Evolutionary conservation across 2,113 vertebrate genomes (phyloP), one percentile per base, ranked within the genome.

Genomic region (Lasiurus cinereus): DNA sequence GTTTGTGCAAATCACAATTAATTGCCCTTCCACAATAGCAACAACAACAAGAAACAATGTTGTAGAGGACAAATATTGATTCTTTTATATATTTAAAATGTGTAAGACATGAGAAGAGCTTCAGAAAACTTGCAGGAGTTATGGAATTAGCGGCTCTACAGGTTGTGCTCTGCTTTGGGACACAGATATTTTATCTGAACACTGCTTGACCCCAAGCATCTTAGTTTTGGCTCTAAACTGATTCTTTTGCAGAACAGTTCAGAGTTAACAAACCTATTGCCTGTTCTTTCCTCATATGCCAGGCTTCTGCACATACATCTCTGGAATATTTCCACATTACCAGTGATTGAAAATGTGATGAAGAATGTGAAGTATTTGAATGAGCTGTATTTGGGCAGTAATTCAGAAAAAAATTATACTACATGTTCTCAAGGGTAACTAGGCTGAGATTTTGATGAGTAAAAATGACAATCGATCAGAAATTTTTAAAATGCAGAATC

Each of bases 1-100:
- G 36, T 90, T 94, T 76, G 97, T 96, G 94, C 67, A 97, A 97
- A 97, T 95, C 31, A 18, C 24, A 83, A 92, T 96, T 80, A 91
- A 96, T 95, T 43, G 88, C 90, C 94, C 94, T 94, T 96, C 88
- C 70, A 78, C 77, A 93, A 66, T 56, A 91, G 78, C 87, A 77
- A n/a, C 31, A 88, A 78, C 52, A 56, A 88, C n/a, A 56, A 66
- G 69, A 90, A 94, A 43, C 36, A 80, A 69, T 59, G 66, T 87
- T 52, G 36, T 92, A 54, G 90, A 64, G 84, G 93, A 93, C 39
- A 78, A 94, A 78, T 83, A 94, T 92, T 82, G 93, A 95, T 90
- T 84, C 43, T 50, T 90, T 90, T 66, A 95, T 76, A 56, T 94
- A 67, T 50, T 62, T 90, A 90, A 74, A 90, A 52, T 43, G 69